Evolutionary conservation across 2,113 vertebrate genomes (phyloP).

Genomic region (Porphyrio hochstetteri): DNA sequence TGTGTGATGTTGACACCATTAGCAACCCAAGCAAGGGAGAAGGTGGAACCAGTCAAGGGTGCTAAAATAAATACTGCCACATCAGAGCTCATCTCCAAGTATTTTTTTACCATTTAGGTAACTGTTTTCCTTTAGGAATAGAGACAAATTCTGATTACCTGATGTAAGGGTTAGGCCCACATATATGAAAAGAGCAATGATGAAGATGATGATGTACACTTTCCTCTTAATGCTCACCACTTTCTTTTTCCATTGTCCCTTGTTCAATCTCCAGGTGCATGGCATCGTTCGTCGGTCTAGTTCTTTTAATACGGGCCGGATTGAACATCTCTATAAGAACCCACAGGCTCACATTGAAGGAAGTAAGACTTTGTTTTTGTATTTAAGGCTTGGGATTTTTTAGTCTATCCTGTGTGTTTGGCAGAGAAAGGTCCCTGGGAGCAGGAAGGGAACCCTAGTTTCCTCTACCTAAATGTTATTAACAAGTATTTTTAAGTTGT

Average conservation of each 20-base stretch:
- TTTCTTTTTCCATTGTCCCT: not conserved
- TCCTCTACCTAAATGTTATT: not conserved
- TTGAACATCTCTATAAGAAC: slow-evolving; percentile 97
- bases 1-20: not conserved
- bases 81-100: not conserved
- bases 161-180: not conserved
- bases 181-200: not conserved
- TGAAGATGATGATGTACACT: not conserved
- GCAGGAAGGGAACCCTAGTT: not conserved
- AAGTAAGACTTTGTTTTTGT: slow-evolving; percentile 81
- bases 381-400: not conserved
- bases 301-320: slow-evolving; percentile 97
- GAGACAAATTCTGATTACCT: not conserved
- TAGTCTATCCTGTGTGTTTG: not conserved
- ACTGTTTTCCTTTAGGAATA: not conserved
- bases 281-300: slow-evolving; percentile 94
- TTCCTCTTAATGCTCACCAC: not conserved
- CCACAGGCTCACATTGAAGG: slow-evolving; percentile 92
- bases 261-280: slow-evolving; percentile 83
- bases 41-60: not conserved
- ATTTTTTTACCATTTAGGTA: not conserved
- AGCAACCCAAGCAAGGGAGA: not conserved
- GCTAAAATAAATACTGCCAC: not conserved
- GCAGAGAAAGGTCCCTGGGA: not conserved
- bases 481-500: not conserved